Base-by-base conservation (phyloP, 2,113 vertebrate species). In the Lepus americanus region DNA sequence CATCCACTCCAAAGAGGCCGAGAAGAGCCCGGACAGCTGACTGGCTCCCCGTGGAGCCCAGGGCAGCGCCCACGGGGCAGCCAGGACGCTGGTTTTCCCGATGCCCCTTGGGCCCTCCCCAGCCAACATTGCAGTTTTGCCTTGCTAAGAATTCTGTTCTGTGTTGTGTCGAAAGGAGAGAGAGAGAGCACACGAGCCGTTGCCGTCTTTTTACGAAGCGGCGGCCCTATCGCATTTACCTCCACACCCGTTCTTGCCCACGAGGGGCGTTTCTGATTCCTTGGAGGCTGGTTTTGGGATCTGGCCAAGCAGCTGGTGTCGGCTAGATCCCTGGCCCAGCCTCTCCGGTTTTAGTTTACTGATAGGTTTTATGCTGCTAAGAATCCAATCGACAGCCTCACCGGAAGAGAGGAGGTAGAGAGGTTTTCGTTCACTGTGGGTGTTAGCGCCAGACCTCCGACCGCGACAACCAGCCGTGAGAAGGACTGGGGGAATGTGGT, bases 1-100 rank as follows among this genome's bases (percentile, higher is more conserved):
- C 61, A 99, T 99, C 93, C 99, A 99, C 97, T 99, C 99, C 94
- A 99, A 99, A 98, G 99, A 99, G 10, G 98, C 99, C 0, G 98
- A 99, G 87, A 98, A 99, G 44, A 96, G 96, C 49, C 63, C 98
- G 2, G 99, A 99, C 94, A 98, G 98, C 98, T 99, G 99, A 99
- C 96, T 96, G 97, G 96, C 94, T 14, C 72, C 94, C 77, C 19
- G 3, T 55, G 70, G 93, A 94, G 95, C 89, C 17, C 3, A 31
- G 66, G 85, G 74, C 69, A 53, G 82, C 72, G 20, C 73, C 94
- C 69, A 25, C 55, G 83, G 2, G 12, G 82, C 89, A 87, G 94
- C 97, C 86, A 70, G 92, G 83, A 94, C 27, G 0, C 53, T 19
- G 86, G 13, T 84, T 91, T 86, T 92, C 86, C 88, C 90, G 39